Evolutionary conservation across 2,797 vertebrate species (phyloP).

Genomic region (Ammospiza maritima): DNA sequence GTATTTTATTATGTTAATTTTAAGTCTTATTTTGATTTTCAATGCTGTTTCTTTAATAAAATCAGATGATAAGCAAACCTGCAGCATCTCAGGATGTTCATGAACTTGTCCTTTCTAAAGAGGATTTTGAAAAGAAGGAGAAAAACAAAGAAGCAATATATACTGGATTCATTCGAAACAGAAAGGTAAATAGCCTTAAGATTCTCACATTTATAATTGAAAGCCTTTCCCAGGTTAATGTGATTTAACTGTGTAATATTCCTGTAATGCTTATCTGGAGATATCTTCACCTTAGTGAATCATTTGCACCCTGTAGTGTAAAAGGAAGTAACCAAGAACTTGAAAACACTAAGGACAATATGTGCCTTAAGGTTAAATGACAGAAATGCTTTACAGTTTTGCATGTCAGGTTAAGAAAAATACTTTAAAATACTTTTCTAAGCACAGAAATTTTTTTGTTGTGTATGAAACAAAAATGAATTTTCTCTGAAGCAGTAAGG

Average conservation of each 20-base stretch:
- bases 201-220: neutral
- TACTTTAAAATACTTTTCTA: neutral
- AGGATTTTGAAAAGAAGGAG: conserved; percentile 92
- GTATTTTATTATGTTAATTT: neutral
- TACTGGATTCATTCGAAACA: conserved; percentile 84
- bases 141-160: conserved; percentile 89
- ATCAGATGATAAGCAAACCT: conserved; percentile 92
- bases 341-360: neutral
- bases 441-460: neutral
- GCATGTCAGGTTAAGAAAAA: neutral
- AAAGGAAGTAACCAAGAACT: neutral
- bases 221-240: neutral
- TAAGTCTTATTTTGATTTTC: neutral
- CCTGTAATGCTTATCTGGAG: neutral
- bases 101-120: conserved; percentile 91
- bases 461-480: neutral
- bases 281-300: neutral
- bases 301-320: neutral
- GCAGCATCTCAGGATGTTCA: conserved; percentile 87
- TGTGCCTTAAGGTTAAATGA: neutral
- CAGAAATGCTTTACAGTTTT: neutral
- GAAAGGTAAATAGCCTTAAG: conserved; percentile 81
- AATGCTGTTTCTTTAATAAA: conserved; percentile 40
- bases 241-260: neutral
- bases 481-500: neutral